Evolutionary conservation across 2,888 invertebrate genomes (phyloP).

Genomic region (Drosophila nr. fundita): DNA sequence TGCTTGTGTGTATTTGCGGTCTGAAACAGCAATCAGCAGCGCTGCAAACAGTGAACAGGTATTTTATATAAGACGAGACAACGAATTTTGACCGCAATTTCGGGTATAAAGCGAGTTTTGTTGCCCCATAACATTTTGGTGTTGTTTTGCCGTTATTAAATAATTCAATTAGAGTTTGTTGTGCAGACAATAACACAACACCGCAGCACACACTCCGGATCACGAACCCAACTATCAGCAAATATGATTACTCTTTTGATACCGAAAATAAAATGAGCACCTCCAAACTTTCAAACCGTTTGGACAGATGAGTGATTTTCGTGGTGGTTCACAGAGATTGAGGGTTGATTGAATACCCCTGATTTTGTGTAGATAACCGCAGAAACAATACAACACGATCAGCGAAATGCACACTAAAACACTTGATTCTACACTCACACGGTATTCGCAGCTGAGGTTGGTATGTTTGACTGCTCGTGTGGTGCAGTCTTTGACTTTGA

Average conservation of each 20-base stretch:
- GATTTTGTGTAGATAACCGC: slow-evolving; percentile 13
- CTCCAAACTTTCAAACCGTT: slow-evolving; percentile 27
- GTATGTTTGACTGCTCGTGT: slow-evolving; percentile 39
- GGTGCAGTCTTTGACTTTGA: slow-evolving; percentile 44
- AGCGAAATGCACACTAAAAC: slow-evolving; percentile 8
- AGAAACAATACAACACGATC: neutral
- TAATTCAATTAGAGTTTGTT: slow-evolving; percentile 68
- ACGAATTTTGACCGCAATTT: slow-evolving; percentile 63
- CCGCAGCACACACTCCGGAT: slow-evolving; percentile 7
- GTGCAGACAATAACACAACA: slow-evolving; percentile 54
- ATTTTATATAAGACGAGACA: slow-evolving; percentile 73
- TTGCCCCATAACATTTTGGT: slow-evolving; percentile 56
- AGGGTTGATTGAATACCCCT: slow-evolving; percentile 17
- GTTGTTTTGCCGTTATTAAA: slow-evolving; percentile 53
- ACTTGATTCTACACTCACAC: slow-evolving; percentile 35
- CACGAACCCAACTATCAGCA: slow-evolving; percentile 10
- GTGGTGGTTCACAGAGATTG: neutral
- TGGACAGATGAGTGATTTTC: slow-evolving; percentile 4
- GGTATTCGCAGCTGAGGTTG: slow-evolving; percentile 27
- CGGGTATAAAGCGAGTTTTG: slow-evolving; percentile 58
- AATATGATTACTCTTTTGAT: slow-evolving; percentile 6
- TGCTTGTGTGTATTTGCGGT: slow-evolving; percentile 38
- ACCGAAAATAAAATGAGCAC: slow-evolving; percentile 28
- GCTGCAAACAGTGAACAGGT: slow-evolving; percentile 60
- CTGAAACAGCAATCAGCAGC: slow-evolving; percentile 39